Base-by-base conservation (phyloP, 2,113 vertebrate species). In the Spizaetus ornatus region DNA sequence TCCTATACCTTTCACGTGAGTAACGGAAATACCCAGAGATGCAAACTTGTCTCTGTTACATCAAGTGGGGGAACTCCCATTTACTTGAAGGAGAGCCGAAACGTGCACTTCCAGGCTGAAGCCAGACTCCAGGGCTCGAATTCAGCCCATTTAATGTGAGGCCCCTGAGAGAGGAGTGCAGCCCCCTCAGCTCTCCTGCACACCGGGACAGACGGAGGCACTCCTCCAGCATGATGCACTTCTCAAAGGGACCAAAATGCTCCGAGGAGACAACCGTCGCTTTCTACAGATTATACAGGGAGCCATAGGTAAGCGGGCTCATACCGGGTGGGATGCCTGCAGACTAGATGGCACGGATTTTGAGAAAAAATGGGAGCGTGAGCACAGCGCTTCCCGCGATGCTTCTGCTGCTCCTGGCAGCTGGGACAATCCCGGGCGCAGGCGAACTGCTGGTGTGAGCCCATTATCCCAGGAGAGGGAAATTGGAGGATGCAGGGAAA, bases 251-350 rank as follows among this genome's bases (percentile, higher is more conserved):
- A 59, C 11, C 11, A 38, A 40, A 42, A 16, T 76, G 52, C 52
- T 76, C 76, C 0, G 0, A 50, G 72, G 52, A 82, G 38, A 27
- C 25, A 63, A 34, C 25, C 1, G 0, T 15, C 0, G 0, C 27
- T 82, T 88, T 48, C 42, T 15, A 12, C 21, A 53, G 36, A 6
- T 79, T 70, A 18, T 9, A 34, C 16, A 53, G 62, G 29, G 47
- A 89, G 26, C 63, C 53, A 9, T 13, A 47, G 63, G 36, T 47
- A 50, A 73, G 50, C 0, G 1, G 77, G 63, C 26, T 70, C 34
- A 13, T 32, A 29, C 23, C 10, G 17, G 19, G 27, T 52, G 11
- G 1, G 19, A 8, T 56, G 72, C 43, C 63, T 23, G 14, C 48
- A 61, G 65, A 56, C 12, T 59, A 21, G 11, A 81, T 29, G 40